phyloP scores from a whole-genome alignment of 2,113 vertebrate genomes.

The Pteronura brasiliensis region DNA sequence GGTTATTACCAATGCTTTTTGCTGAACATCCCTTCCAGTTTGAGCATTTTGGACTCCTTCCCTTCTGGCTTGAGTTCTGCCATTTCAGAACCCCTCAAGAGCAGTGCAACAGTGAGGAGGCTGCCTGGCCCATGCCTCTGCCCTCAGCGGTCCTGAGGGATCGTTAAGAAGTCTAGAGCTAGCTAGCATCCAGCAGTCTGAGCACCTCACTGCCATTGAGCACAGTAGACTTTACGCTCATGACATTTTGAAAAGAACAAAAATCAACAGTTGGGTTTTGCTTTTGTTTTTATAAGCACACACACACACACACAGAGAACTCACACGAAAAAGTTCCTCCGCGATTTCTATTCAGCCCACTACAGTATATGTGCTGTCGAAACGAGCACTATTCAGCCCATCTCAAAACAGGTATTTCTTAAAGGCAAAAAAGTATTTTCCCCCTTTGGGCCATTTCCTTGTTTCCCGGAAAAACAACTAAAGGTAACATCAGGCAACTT shows the following conservation, averaged over 20 bases:
- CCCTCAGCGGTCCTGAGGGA: background rate
- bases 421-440: background rate
- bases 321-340: background rate
- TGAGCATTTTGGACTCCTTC: background rate
- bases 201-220: background rate
- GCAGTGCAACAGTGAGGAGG: background rate
- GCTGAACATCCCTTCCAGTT: background rate
- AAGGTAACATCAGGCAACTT: background rate
- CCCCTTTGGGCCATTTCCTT: background rate
- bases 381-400: background rate
- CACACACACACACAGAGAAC: no score
- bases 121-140: background rate
- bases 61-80: background rate
- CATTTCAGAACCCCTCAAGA: background rate
- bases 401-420: constrained; percentile 25
- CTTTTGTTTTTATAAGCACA: background rate
- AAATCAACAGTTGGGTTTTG: constrained; percentile 27
- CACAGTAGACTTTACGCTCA: background rate
- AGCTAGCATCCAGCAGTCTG: background rate
- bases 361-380: background rate
- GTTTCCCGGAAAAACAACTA: background rate
- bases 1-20: background rate
- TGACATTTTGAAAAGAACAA: constrained; percentile 24
- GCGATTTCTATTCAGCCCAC: background rate
- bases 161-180: background rate